Percentiles rank a stretch among this genome's conserved stretches.
These are phyloP conservation scores for Phalanger gymnotis DNA, from an alignment of 2,797 vertebrate genomes.

Conservation along the genomic window DNA sequence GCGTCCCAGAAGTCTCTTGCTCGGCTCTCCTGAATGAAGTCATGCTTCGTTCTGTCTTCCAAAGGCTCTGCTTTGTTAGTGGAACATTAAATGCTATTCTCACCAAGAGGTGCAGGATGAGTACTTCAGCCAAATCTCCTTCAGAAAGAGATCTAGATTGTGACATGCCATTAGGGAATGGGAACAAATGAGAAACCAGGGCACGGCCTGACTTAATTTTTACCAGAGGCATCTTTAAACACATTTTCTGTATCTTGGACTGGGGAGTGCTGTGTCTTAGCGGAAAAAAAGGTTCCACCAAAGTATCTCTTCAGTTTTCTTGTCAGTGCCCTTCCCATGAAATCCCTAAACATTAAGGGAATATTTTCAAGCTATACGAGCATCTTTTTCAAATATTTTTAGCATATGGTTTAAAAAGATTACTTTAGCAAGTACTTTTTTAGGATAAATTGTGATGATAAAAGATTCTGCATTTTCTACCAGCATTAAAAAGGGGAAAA, in stretches of 20 bases:
- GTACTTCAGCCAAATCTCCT: conserved; percentile 73
- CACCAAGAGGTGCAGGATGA: conserved; percentile 53
- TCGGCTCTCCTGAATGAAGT: conserved; percentile 61
- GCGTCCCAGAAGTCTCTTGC: conserved; percentile 50
- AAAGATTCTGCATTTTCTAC: conserved; percentile 6
- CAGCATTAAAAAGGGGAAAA: not conserved
- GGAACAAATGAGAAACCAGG: conserved; percentile 66
- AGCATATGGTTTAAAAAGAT: not conserved
- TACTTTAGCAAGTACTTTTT: not conserved
- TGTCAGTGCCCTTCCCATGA: not conserved
- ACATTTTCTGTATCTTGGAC: conserved; percentile 71
- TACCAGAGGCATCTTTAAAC: conserved; percentile 78
- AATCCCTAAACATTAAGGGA: not conserved
- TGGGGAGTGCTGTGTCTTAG: conserved; percentile 30
- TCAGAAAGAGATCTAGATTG: conserved; percentile 70
- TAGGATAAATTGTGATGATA: not conserved
- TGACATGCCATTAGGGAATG: conserved; percentile 65
- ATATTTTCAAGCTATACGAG: not conserved
- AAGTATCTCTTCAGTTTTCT: conserved; percentile 34
- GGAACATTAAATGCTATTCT: conserved; percentile 71
- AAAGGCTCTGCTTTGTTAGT: conserved; percentile 76
- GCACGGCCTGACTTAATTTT: conserved; percentile 75
- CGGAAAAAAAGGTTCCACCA: conserved; percentile 25
- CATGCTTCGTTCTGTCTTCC: conserved; percentile 77
- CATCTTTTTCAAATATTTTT: conserved; percentile 25